phyloP scores from a whole-genome alignment of 2,113 vertebrate genomes.

The Tragelaphus imberbis region DNA sequence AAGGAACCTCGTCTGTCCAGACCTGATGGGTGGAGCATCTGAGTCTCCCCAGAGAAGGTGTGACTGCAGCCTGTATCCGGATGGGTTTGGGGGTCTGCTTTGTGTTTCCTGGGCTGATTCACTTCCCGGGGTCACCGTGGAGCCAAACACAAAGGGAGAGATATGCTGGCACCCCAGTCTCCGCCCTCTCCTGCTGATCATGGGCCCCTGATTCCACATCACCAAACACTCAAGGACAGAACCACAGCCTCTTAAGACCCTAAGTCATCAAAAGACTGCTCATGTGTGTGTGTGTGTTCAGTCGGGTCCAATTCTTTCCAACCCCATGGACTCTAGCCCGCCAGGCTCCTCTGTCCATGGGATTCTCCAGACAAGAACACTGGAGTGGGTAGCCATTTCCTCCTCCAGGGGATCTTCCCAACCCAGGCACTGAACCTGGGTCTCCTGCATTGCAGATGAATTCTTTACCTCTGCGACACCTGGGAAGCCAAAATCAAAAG shows the following conservation, averaged over 20 bases:
- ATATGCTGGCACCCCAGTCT: neutral
- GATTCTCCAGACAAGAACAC: neutral
- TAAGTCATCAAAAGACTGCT: neutral
- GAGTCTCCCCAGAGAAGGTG: neutral
- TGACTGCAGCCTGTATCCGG: neutral
- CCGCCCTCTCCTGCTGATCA: neutral
- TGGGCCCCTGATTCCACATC: neutral
- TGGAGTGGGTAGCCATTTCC: neutral
- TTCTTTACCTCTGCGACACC: neutral
- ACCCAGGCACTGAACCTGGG: neutral
- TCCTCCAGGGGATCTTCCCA: neutral
- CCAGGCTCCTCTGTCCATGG: neutral
- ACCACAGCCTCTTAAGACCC: neutral
- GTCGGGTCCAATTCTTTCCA: neutral
- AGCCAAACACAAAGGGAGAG: neutral
- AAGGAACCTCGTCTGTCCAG: neutral
- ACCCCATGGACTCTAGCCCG: neutral
- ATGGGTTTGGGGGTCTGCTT: neutral
- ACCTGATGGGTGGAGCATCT: neutral
- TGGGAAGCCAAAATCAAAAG: neutral
- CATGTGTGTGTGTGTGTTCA: neutral
- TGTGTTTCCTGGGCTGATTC: neutral
- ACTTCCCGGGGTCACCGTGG: rapidly evolving
- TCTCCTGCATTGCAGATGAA: neutral
- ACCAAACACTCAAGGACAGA: rapidly evolving